These are phyloP conservation scores for Sphaeridia pumilis DNA, from an alignment of 2,888 invertebrate species.

Conservation along the genomic window DNA sequence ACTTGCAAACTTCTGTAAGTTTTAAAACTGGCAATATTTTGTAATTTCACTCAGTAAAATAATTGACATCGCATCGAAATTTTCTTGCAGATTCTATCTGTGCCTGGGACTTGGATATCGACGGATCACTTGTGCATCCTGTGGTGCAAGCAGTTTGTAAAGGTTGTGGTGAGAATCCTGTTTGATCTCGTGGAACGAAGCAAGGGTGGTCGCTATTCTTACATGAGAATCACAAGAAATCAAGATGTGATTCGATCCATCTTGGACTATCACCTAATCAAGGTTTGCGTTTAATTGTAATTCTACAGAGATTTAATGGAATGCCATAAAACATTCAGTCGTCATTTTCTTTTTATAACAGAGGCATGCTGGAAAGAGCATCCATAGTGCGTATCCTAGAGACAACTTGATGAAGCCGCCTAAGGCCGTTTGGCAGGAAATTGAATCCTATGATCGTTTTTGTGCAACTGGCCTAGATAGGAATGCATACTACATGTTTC, in stretches of 20 bases:
- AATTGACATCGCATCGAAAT: background rate
- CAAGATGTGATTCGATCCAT: slow-evolving; percentile 5
- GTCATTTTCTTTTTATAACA: slow-evolving; percentile 1
- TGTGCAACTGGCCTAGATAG: slow-evolving; percentile 11
- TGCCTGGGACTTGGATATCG: slow-evolving; percentile 76
- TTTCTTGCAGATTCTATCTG: slow-evolving; percentile 32
- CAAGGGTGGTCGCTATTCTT: background rate
- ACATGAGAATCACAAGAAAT: slow-evolving; percentile 8
- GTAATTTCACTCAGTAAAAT: background rate
- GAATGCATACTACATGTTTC: slow-evolving; percentile 50
- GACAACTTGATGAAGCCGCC: slow-evolving; percentile 14
- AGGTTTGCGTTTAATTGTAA: background rate
- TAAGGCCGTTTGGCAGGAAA: slow-evolving; percentile 15
- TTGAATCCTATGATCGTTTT: background rate
- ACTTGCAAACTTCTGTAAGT: slow-evolving; percentile 18
- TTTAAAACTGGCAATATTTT: background rate
- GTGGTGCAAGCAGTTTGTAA: slow-evolving; percentile 83
- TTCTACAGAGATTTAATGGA: too few species aligned
- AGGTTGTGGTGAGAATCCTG: slow-evolving; percentile 63
- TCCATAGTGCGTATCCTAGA: slow-evolving; percentile 13
- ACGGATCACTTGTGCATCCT: slow-evolving; percentile 82
- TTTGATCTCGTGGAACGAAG: slow-evolving; percentile 62
- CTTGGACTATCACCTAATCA: slow-evolving; percentile 7
- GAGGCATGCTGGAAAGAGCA: slow-evolving; percentile 20
- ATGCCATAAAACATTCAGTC: background rate